phyloP scores from a whole-genome alignment of 2,797 vertebrate species.

The Sebastes oblongus region DNA sequence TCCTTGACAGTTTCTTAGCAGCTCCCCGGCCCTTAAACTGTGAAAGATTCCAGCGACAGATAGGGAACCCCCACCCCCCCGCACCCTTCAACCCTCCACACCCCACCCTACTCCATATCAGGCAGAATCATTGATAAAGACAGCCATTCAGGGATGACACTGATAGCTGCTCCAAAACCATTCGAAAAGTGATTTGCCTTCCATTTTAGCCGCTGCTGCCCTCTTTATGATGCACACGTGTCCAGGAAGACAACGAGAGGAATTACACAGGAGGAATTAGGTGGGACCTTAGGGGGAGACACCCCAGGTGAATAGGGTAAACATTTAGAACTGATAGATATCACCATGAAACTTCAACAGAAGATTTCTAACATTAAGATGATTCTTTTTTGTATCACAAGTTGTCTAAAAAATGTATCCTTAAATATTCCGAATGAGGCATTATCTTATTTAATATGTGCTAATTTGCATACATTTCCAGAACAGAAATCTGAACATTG shows the following conservation, averaged over 20 bases:
- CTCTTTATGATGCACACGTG: constrained; percentile 72
- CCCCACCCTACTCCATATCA: constrained; percentile 53
- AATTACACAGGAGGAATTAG: constrained; percentile 10
- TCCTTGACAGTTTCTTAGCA: constrained; percentile 56
- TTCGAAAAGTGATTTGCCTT: constrained; percentile 75
- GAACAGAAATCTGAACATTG: not conserved
- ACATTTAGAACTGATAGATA: no score
- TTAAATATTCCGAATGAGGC: not conserved
- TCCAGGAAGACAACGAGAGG: constrained; percentile 53
- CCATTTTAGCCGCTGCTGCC: constrained; percentile 59
- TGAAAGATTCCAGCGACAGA: constrained; percentile 76
- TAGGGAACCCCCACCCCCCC: constrained; percentile 39
- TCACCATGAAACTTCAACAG: no score
- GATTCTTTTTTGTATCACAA: no score
- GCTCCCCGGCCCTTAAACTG: constrained; percentile 48
- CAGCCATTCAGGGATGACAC: constrained; percentile 85
- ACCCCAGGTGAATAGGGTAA: no score
- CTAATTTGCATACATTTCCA: not conserved
- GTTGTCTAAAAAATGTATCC: no score
- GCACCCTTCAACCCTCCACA: not conserved
- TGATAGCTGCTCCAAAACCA: constrained; percentile 88
- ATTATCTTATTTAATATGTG: not conserved
- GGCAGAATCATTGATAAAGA: constrained; percentile 86
- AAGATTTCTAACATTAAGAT: no score
- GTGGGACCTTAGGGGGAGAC: not conserved